Conservation (phyloP, 2,888 invertebrate genomes). For the Branchinecta sandiegonensis region DNA sequence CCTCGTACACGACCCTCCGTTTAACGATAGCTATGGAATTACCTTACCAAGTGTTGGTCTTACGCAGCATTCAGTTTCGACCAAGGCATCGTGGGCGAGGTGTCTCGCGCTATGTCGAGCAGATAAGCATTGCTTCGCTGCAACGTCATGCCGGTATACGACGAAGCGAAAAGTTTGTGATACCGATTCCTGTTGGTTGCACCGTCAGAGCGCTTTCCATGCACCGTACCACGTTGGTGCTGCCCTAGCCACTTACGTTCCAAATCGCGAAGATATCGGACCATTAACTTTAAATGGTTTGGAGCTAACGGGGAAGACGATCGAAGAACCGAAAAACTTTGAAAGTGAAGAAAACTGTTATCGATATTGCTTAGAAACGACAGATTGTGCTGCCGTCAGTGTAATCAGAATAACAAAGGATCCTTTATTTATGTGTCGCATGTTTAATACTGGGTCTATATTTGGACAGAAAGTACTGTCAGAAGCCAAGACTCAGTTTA, state of each 20-base stretch:
- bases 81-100: neutral
- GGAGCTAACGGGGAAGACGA: neutral
- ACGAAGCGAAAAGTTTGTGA: neutral
- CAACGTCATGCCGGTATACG: conserved; percentile 13
- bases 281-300: conserved; percentile 6
- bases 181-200: neutral
- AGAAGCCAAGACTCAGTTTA: conserved; percentile 1
- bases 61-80: neutral
- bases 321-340: neutral
- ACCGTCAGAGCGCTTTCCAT: neutral
- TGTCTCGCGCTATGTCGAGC: neutral
- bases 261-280: neutral
- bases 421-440: conserved; percentile 7
- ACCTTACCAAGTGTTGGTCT: neutral
- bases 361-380: neutral
- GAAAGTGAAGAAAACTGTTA: conserved; percentile 2
- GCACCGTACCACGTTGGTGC: neutral
- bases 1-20: conserved; percentile 1
- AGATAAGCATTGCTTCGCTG: neutral
- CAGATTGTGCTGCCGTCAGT: neutral
- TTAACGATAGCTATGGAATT: conserved; percentile 11
- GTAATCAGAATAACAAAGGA: neutral
- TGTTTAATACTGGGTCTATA: conserved; percentile 5
- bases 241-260: conserved; percentile 4
- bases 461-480: conserved; percentile 13